Evolutionary conservation across 1,140 invertebrate species (phyloP), one percentile per base, ranked within the genome.

Genomic region (Epicauta chinensis): DNA sequence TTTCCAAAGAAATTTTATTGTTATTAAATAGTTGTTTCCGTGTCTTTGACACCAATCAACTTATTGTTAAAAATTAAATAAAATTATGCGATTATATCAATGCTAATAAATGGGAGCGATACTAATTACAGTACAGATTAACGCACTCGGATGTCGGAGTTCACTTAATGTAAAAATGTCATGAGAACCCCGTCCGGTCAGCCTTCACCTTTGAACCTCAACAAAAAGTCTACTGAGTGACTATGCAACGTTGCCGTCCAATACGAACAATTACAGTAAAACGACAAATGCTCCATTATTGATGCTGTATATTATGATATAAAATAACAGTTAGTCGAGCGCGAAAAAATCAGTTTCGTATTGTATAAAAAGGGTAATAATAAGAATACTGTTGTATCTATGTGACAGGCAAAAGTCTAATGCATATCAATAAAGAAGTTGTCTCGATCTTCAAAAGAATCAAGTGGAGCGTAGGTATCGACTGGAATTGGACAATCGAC

Each of bases 381-480:
- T 36, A 49, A 23, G 36, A 49, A 40, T 39, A 12, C 10, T 7
- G 36, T 31, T 49, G 46, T n/a, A 49, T 49, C 46, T 23, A 7
- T 23, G 46, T 38, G 32, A 41, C 32, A 44, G 43, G 51, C 55
- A 57, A 57, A 46, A 53, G 55, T 53, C 55, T 53, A 53, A 57
- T 62, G 60, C 60, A 62, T 62, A 59, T 62, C 60, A 62, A 62
- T 62, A 55, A 57, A 51, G 31, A 32, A 36, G 46, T 47, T 47
- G 47, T 55, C 51, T 46, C 43, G 57, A 53, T 53, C 51, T 42
- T 42, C 35, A 35, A 41, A 34, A 53, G 44, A 46, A 47, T 51
- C 53, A 62, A 60, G 55, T 53, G 50, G 55, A 58, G 58, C 55
- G 47, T 55, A 53, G 51, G 46, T 47, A 55, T 54, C 53, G 40